A percentile compares a stretch with the other conserved stretches of the same genome.
Evolutionary conservation across 2,888 invertebrate genomes (phyloP).

Genomic region (Tenthredo distinguenda): DNA sequence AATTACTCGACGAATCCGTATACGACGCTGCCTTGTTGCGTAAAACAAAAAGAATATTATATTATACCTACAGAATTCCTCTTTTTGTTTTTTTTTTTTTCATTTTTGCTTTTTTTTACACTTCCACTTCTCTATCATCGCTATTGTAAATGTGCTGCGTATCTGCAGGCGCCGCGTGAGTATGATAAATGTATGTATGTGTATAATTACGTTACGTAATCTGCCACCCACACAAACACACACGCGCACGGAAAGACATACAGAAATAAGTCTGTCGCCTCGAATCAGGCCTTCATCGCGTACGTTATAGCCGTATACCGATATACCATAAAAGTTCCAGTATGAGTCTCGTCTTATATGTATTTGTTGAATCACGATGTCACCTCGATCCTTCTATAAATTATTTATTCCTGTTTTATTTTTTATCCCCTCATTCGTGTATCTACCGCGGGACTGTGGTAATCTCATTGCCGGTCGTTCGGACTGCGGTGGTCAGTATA

Average conservation of each 20-base stretch:
- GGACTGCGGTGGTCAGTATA: not conserved
- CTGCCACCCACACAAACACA: not conserved
- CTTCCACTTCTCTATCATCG: not conserved
- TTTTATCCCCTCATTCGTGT: not conserved
- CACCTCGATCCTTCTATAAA: not conserved
- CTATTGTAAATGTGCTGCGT: conserved; percentile 3
- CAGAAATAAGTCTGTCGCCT: not conserved
- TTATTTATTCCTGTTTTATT: not conserved
- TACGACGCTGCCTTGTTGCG: conserved; percentile 31
- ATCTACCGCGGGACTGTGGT: not conserved
- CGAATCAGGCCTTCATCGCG: not conserved
- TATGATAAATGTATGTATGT: not conserved
- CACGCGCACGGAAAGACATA: not conserved
- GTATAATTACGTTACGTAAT: conserved; percentile 25
- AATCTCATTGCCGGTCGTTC: not conserved
- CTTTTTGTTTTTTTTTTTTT: not conserved
- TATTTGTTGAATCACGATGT: not conserved
- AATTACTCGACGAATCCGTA: not conserved
- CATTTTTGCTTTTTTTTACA: not conserved
- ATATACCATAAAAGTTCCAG: not conserved
- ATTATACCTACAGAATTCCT: not conserved
- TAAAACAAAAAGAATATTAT: not conserved
- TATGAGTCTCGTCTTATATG: not conserved
- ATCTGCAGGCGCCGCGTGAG: not conserved
- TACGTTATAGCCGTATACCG: not conserved